Evolutionary conservation across 2,888 invertebrate genomes (phyloP).

Genomic region (Dusona sp.): DNA sequence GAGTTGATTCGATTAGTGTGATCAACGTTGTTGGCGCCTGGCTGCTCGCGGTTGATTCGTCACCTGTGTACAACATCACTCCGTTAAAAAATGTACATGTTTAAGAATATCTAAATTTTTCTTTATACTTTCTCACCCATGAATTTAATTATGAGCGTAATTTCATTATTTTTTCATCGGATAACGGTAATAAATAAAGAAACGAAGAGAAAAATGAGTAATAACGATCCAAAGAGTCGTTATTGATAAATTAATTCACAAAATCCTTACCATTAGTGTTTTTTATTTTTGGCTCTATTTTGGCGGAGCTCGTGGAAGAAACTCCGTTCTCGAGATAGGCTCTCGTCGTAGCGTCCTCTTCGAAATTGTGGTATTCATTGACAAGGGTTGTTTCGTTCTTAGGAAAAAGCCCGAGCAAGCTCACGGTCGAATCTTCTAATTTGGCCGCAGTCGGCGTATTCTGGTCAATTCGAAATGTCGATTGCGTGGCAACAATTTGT

Average conservation of each 20-base stretch:
- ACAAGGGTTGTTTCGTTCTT: conserved; percentile 25
- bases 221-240: no score
- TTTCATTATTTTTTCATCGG: no score
- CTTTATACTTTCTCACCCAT: no score
- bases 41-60: background rate
- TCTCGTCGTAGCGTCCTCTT: background rate
- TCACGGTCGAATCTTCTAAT: background rate
- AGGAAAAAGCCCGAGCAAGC: conserved; percentile 4
- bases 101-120: no score
- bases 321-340: background rate
- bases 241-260: background rate
- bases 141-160: no score
- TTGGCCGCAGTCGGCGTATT: conserved; percentile 76
- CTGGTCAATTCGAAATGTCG: conserved; percentile 78
- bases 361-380: background rate
- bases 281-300: background rate
- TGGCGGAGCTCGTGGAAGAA: background rate
- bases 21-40: background rate
- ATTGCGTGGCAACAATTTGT: conserved; percentile 76
- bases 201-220: no score
- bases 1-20: background rate
- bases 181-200: no score
- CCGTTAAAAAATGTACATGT: no score
- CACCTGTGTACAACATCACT: background rate
- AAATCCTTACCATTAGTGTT: background rate